A percentile compares a stretch with the other conserved stretches of the same genome.
Evolutionary conservation across 2,113 vertebrate genomes (phyloP).

Genomic region (Festucalex cinctus): DNA sequence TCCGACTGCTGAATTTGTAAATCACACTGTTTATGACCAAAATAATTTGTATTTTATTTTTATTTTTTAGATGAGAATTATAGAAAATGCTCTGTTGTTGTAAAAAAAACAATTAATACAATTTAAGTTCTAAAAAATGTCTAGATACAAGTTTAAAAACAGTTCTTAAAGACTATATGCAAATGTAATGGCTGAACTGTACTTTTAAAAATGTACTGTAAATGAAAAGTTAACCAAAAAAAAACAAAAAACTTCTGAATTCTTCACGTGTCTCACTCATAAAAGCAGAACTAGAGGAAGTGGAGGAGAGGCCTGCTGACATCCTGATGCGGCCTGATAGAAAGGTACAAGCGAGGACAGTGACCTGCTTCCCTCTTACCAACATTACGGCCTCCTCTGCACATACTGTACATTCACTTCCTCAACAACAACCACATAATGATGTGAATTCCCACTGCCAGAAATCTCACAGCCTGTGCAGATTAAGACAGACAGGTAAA

Average conservation of each 20-base stretch:
- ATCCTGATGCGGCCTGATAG: slow-evolving; percentile 24
- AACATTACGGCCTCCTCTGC: not conserved
- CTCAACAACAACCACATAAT: not conserved
- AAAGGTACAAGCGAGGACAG: not conserved
- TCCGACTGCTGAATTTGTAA: no score
- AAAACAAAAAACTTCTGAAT: not conserved
- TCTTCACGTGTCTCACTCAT: slow-evolving; percentile 8
- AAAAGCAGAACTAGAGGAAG: slow-evolving; percentile 46
- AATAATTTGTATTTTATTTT: no score
- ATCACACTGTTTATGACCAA: no score
- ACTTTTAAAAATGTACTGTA: no score
- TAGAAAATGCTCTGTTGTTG: no score
- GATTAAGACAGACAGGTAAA: not conserved
- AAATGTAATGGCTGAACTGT: not conserved
- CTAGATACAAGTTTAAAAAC: no score
- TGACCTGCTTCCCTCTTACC: not conserved
- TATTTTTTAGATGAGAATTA: no score
- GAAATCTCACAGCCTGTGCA: not conserved
- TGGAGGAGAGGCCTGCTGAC: slow-evolving; percentile 16
- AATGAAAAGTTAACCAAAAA: no score
- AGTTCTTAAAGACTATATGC: no score
- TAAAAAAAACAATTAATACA: no score
- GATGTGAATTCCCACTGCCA: not conserved
- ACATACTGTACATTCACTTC: not conserved
- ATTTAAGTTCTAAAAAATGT: no score